Evolutionary conservation across 2,888 invertebrate genomes (phyloP).

Genomic region (Chrysina gloriosa): DNA sequence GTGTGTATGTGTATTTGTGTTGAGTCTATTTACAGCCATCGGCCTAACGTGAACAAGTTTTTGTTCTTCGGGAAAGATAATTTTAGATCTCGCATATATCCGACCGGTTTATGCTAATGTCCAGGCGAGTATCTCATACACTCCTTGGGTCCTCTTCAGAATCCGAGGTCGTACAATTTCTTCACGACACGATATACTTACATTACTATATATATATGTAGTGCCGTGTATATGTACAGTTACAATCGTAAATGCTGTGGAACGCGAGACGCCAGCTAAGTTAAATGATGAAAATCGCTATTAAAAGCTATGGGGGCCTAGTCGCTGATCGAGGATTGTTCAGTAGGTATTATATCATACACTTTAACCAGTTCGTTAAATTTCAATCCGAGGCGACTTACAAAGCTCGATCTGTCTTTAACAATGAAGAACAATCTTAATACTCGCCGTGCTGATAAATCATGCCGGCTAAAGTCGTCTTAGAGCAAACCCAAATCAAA

Average conservation of each 20-base stretch:
- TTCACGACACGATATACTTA: conserved; percentile 33
- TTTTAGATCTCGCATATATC: conserved; percentile 60
- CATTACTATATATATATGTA: conserved; percentile 5
- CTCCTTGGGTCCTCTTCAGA: conserved; percentile 49
- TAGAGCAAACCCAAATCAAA: too few relatives aligned
- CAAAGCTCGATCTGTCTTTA: too few relatives aligned
- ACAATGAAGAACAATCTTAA: too few relatives aligned
- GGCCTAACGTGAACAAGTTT: conserved; percentile 61
- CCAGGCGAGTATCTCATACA: conserved; percentile 60
- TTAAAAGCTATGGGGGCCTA: neutral
- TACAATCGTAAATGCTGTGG: neutral
- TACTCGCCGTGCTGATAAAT: too few relatives aligned
- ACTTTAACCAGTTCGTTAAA: too few relatives aligned
- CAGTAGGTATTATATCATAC: too few relatives aligned
- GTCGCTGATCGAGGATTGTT: too few relatives aligned
- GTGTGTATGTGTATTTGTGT: conserved; percentile 19
- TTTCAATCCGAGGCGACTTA: too few relatives aligned
- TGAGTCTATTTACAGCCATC: conserved; percentile 59
- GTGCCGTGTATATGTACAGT: conserved; percentile 8
- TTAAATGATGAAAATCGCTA: neutral
- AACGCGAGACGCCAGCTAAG: neutral
- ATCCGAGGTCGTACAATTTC: conserved; percentile 37
- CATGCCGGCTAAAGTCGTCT: too few relatives aligned
- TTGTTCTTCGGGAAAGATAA: conserved; percentile 60
- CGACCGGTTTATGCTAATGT: conserved; percentile 62